Percentiles rank a stretch among this genome's conserved stretches.
These are phyloP conservation scores for Gasteruption jaculator DNA, from an alignment of 2,888 invertebrate genomes.

Conservation along the genomic window DNA sequence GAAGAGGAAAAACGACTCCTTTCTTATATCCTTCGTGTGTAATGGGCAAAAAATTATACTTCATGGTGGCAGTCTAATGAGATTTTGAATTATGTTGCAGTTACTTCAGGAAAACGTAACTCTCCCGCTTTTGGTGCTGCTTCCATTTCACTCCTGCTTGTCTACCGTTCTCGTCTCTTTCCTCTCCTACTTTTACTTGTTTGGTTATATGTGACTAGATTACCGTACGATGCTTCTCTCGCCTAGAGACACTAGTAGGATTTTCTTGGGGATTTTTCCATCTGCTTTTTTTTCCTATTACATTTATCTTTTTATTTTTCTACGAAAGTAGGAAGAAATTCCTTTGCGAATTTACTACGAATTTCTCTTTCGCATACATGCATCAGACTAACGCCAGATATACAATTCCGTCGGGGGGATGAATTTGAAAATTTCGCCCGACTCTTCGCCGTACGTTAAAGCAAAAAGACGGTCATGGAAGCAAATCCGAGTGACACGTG, in stretches of 20 bases:
- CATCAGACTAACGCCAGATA: constrained; percentile 11
- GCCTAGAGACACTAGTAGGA: constrained; percentile 27
- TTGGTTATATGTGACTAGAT: constrained; percentile 40
- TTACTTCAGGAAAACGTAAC: constrained; percentile 32
- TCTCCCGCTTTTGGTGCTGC: constrained; percentile 15
- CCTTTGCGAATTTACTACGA: too few relatives aligned
- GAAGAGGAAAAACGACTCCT: constrained; percentile 15
- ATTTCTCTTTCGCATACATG: too few relatives aligned
- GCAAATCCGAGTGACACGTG: constrained; percentile 26
- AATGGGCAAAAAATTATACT: constrained; percentile 43
- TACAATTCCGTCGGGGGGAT: constrained; percentile 21
- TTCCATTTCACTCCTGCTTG: not conserved
- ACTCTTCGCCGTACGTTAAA: too few relatives aligned
- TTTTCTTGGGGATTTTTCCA: constrained; percentile 28
- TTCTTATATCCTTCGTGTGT: constrained; percentile 28
- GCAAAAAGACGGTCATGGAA: too few relatives aligned
- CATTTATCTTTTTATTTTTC: not conserved
- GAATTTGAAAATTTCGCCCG: constrained; percentile 24
- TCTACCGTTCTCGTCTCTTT: not conserved
- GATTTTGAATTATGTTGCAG: constrained; percentile 47
- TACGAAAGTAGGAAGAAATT: not conserved
- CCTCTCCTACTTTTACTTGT: not conserved
- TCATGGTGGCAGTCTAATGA: constrained; percentile 42
- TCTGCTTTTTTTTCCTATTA: constrained; percentile 4
- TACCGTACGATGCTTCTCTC: constrained; percentile 27